Percentiles rank a stretch among this genome's conserved stretches.
phyloP scores from a whole-genome alignment of 1,140 invertebrate species.

The Papilio dardanus region DNA sequence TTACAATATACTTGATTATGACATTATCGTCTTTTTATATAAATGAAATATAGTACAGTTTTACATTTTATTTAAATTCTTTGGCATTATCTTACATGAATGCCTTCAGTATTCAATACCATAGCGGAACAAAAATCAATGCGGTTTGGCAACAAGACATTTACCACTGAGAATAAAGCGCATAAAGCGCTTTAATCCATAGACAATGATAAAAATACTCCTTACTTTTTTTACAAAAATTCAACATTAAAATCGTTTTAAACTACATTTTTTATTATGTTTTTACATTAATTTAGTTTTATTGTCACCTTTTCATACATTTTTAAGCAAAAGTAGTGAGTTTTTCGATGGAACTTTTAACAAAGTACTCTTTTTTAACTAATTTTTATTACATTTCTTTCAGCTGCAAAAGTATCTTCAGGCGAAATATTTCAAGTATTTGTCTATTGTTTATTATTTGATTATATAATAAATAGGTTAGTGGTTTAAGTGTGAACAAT shows the following conservation, averaged over 20 bases:
- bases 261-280: too few relatives aligned
- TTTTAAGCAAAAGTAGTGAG: too few relatives aligned
- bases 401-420: not conserved
- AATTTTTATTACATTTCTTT: not conserved
- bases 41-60: not conserved
- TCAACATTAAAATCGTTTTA: too few relatives aligned
- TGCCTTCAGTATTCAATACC: constrained; percentile 37
- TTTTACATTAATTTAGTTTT: too few relatives aligned
- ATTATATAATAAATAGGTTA: constrained; percentile 33
- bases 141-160: constrained; percentile 51
- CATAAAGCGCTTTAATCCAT: constrained; percentile 38
- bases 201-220: constrained; percentile 2
- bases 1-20: not conserved
- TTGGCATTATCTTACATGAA: not conserved
- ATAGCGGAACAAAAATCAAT: constrained; percentile 52
- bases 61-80: not conserved
- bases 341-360: too few relatives aligned
- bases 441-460: not conserved
- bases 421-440: not conserved
- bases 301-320: too few relatives aligned
- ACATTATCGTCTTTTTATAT: not conserved
- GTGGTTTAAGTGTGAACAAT: not conserved
- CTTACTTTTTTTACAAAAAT: too few relatives aligned
- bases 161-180: constrained; percentile 33
- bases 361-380: too few relatives aligned